These are phyloP conservation scores for Glaucopsyche alexis DNA, from an alignment of 2,888 invertebrate species.

Conservation along the genomic window DNA sequence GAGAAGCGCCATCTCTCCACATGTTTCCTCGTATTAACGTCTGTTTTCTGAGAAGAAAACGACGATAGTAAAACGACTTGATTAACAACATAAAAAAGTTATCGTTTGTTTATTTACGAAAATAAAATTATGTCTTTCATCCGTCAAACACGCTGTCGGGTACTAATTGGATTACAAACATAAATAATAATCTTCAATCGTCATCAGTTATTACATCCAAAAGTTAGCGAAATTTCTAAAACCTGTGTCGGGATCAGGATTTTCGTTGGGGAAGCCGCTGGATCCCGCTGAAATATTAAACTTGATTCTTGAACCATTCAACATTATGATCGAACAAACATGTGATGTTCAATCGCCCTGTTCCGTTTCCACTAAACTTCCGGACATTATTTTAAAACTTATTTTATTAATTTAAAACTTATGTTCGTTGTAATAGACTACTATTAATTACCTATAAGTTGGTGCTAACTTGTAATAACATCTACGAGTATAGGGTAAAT, in stretches of 20 bases:
- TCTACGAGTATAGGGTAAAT: no score
- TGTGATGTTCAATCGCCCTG: no score
- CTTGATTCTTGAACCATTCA: no score
- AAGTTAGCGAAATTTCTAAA: neutral
- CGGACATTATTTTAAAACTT: no score
- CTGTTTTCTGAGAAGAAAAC: slow-evolving; percentile 77
- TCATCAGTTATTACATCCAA: neutral
- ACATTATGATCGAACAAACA: no score
- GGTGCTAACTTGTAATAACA: no score
- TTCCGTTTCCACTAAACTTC: no score
- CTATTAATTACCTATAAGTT: no score
- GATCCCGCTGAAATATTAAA: no score
- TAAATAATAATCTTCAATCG: slow-evolving; percentile 1
- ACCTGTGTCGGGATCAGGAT: neutral
- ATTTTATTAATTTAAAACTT: no score
- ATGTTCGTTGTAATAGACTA: no score
- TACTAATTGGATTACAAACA: slow-evolving; percentile 18
- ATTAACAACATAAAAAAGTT: slow-evolving; percentile 65
- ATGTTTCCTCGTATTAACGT: slow-evolving; percentile 78
- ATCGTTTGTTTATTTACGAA: slow-evolving; percentile 68
- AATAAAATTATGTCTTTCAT: slow-evolving; percentile 46
- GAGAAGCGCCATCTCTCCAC: slow-evolving; percentile 74
- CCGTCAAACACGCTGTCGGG: slow-evolving; percentile 16
- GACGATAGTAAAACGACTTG: slow-evolving; percentile 70
- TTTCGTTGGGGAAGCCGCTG: neutral